Conservation (phyloP, 2,888 invertebrate genomes). For the Rhyacophila evoluta region DNA sequence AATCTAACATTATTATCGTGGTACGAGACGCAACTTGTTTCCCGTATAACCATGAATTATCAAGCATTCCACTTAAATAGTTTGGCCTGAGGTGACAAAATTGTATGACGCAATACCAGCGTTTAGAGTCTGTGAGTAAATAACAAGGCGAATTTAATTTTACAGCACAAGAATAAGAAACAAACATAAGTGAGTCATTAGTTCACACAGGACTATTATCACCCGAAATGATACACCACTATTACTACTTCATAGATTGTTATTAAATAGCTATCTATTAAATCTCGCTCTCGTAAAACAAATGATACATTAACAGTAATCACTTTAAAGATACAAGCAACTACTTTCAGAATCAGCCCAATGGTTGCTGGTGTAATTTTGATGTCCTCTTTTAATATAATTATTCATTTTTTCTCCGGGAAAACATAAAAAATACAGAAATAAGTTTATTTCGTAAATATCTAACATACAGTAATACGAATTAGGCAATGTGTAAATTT, state of each 20-base stretch:
- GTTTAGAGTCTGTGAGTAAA: neutral
- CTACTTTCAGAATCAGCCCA: too few species aligned
- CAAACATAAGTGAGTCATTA: neutral
- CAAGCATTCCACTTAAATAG: slow-evolving; percentile 13
- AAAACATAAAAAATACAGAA: too few species aligned
- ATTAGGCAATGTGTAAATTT: too few species aligned
- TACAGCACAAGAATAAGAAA: neutral
- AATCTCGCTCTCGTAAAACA: neutral
- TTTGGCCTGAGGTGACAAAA: neutral
- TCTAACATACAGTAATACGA: too few species aligned
- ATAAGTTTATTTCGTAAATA: too few species aligned
- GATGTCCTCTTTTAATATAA: too few species aligned
- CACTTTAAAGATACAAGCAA: too few species aligned
- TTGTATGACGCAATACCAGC: neutral
- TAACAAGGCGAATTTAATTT: neutral
- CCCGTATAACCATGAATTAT: neutral
- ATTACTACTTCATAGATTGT: neutral
- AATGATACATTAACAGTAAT: too few species aligned
- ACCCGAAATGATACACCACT: neutral
- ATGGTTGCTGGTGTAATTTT: too few species aligned
- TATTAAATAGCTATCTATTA: neutral
- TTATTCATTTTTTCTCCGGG: too few species aligned
- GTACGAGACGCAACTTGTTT: slow-evolving; percentile 6
- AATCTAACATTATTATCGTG: too few species aligned
- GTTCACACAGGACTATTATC: neutral